phyloP scores from a whole-genome alignment of 2,797 vertebrate genomes.

The Carcharodon carcharias region DNA sequence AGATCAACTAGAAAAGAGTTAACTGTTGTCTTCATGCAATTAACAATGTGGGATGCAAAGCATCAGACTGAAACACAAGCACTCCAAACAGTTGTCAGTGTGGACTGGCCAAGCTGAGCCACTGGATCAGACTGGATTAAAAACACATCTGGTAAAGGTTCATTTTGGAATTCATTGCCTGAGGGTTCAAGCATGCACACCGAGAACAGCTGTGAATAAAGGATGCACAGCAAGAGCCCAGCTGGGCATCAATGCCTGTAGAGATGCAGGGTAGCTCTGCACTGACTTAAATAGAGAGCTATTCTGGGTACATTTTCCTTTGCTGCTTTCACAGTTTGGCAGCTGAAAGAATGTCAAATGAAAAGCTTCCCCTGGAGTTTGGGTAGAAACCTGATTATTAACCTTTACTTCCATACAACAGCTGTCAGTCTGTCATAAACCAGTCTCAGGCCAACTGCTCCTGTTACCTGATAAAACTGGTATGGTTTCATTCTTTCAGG shows the following conservation, averaged over 20 bases:
- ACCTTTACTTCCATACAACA: neutral
- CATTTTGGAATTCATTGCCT: constrained; percentile 19
- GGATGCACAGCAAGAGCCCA: neutral
- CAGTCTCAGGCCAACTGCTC: neutral
- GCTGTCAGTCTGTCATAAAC: constrained; percentile 1
- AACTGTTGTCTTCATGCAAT: neutral
- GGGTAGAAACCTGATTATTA: neutral
- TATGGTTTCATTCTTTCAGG: neutral
- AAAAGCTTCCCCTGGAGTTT: neutral
- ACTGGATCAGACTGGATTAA: constrained; percentile 11
- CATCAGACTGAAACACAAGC: neutral
- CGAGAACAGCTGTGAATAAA: neutral
- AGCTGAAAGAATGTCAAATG: neutral
- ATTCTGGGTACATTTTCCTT: constrained; percentile 15
- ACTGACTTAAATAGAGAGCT: neutral
- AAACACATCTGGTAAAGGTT: constrained; percentile 19
- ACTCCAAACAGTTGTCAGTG: neutral
- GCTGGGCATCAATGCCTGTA: neutral
- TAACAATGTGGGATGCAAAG: neutral
- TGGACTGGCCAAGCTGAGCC: constrained; percentile 7
- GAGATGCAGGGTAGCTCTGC: neutral
- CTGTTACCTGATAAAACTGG: neutral
- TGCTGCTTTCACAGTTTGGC: neutral
- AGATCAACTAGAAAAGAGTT: neutral
- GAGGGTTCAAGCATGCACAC: neutral